A percentile compares a stretch with the other conserved stretches of the same genome.
These are phyloP conservation scores for Actenoides hombroni DNA, from an alignment of 2,113 vertebrate genomes.

Conservation along the genomic window DNA sequence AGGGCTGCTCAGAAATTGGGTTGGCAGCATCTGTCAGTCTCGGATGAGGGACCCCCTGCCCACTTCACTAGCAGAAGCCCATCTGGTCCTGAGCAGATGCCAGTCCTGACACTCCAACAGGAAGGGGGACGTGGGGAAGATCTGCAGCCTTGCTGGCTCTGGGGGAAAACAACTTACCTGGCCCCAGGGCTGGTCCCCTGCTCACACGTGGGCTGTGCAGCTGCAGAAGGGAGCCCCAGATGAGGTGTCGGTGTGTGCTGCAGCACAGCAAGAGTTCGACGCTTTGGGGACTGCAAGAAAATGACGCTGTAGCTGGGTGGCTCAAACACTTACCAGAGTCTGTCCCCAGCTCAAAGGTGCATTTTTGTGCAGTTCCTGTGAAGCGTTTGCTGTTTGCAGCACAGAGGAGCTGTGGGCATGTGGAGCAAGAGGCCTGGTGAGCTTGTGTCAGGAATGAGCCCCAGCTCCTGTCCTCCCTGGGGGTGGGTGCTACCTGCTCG, in stretches of 20 bases:
- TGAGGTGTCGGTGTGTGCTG: background rate
- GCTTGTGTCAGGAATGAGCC: background rate
- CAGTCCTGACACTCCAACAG: background rate
- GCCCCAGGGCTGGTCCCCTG: background rate
- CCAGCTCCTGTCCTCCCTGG: rapidly evolving
- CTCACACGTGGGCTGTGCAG: background rate
- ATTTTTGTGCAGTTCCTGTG: background rate
- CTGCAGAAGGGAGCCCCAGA: background rate
- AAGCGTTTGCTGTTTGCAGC: background rate
- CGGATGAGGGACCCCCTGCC: background rate
- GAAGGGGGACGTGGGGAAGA: background rate
- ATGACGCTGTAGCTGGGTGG: background rate
- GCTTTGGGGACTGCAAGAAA: background rate
- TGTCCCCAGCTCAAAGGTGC: background rate
- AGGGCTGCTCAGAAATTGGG: background rate
- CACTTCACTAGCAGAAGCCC: background rate
- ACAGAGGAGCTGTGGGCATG: background rate
- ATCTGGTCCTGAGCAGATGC: background rate
- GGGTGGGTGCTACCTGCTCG: background rate
- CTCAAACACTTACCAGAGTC: background rate
- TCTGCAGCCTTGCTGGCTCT: background rate
- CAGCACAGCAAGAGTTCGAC: background rate
- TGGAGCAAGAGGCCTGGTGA: background rate
- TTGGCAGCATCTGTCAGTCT: background rate
- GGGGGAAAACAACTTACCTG: background rate